A percentile compares a stretch with the other conserved stretches of the same genome.
Evolutionary conservation across 2,888 invertebrate species (phyloP).

Genomic region (Apamea crenata): DNA sequence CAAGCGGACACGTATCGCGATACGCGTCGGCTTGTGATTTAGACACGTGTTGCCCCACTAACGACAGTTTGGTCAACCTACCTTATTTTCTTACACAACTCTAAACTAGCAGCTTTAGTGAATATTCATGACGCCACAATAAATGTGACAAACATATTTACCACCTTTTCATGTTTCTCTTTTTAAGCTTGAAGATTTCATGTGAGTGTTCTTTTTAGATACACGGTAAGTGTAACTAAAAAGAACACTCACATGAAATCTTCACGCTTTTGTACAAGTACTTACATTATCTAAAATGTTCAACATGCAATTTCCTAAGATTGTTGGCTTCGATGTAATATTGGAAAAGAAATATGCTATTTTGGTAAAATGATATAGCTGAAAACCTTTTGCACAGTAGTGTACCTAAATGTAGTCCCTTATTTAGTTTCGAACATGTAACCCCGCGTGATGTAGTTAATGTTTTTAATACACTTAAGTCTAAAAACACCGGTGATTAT

Average conservation of each 20-base stretch:
- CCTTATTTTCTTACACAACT: not conserved
- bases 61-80: slow-evolving; percentile 1
- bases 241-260: not conserved
- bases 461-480: too few relatives aligned
- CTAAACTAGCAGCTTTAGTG: slow-evolving; percentile 1
- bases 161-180: not conserved
- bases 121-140: slow-evolving; percentile 19
- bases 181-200: too few relatives aligned
- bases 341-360: not conserved
- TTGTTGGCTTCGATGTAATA: not conserved
- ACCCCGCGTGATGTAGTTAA: too few relatives aligned
- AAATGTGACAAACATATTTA: not conserved
- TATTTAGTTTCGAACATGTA: too few relatives aligned
- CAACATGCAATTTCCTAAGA: not conserved
- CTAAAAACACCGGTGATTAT: too few relatives aligned
- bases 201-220: too few relatives aligned
- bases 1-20: not conserved
- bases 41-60: not conserved
- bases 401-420: too few relatives aligned
- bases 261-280: not conserved
- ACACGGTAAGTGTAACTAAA: not conserved
- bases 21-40: not conserved
- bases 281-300: not conserved
- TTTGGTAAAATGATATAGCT: too few relatives aligned
- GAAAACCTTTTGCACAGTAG: too few relatives aligned